Evolutionary conservation across 2,888 invertebrate genomes (phyloP), one percentile per base, ranked within the genome.

Genomic region (Catocala nupta): DNA sequence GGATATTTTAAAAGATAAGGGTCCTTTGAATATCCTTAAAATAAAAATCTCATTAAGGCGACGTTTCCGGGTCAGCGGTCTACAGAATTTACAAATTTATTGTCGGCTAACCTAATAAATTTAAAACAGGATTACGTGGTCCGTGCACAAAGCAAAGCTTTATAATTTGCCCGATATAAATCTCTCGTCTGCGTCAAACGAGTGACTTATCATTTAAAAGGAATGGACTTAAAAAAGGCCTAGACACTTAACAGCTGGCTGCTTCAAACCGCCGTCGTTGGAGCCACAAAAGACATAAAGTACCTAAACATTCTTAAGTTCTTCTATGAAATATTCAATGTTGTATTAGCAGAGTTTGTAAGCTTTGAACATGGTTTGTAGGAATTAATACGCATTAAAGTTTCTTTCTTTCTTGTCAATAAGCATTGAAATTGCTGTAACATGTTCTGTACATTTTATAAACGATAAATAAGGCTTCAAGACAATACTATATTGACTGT

Each of bases 61-160:
- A 81, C 85, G 82, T 89, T 91, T 91, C 91, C 91, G 91, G 91
- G 90, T 92, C 89, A 89, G 85, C 81, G 85, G 86, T 83, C 85
- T 86, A 88, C 86, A 86, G 88, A 91, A 91, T 90, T 89, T 84
- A 90, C 91, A 87, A 91, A 94, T 94, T 93, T 93, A 93, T 90
- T 85, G 91, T 88, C 82, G 86, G 87, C 83, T 88, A 85, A 88
- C 90, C 90, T 91, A 93, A 93, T 94, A 94, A 93, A 94, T 94
- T 93, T 89, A 83, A 88, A 91, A 89, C 88, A 83, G 93, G 93
- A 93, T 94, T 93, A 93, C 89, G 85, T 84, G 87, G 89, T 86
- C 84, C 87, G 85, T 81, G 87, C 88, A 90, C 90, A 88, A 88
- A 90, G 90, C 87, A 87, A 88, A 88, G 90, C 90, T 90, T 90